Percentiles rank a stretch among this genome's conserved stretches.
phyloP scores from a whole-genome alignment of 35 echinoderm and acorn worm genomes.

The Chiridota heheva region DNA sequence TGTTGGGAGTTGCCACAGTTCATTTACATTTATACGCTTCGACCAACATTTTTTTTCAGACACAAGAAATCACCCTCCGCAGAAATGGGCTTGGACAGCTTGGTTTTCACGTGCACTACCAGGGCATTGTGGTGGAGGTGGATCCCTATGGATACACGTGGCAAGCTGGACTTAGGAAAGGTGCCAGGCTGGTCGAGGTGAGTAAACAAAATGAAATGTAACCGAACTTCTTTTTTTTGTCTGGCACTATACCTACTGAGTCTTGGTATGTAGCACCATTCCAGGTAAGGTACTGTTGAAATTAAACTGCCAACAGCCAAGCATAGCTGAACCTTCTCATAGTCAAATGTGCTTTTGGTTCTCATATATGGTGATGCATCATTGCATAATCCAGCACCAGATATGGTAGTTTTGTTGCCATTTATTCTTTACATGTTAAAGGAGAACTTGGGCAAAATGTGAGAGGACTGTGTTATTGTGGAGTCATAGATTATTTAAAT shows the following conservation, averaged over 20 bases:
- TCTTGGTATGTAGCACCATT: not conserved
- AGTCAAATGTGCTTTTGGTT: not conserved
- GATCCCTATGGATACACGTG: constrained; percentile 96
- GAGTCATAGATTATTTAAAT: too few species aligned
- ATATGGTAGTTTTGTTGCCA: too few species aligned
- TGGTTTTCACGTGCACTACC: constrained; percentile 97
- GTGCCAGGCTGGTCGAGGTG: constrained; percentile 92
- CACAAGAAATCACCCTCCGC: constrained; percentile 85
- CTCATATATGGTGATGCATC: too few species aligned
- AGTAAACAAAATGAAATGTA: not conserved
- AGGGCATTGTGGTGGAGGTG: constrained; percentile 92
- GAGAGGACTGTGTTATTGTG: too few species aligned
- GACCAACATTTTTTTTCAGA: constrained; percentile 58
- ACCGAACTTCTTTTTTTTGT: not conserved
- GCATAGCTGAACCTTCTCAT: not conserved
- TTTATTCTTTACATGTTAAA: too few species aligned
- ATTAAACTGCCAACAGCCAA: not conserved
- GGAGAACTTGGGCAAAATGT: too few species aligned
- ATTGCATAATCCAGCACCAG: too few species aligned
- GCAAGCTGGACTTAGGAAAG: constrained; percentile 93
- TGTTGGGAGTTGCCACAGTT: too few species aligned
- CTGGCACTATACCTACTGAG: not conserved
- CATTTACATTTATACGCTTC: too few species aligned
- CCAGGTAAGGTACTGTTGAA: too few species aligned
- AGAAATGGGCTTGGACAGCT: constrained; percentile 89